Base-by-base conservation (phyloP, 1,140 invertebrate species). In the Orussus abietinus region DNA sequence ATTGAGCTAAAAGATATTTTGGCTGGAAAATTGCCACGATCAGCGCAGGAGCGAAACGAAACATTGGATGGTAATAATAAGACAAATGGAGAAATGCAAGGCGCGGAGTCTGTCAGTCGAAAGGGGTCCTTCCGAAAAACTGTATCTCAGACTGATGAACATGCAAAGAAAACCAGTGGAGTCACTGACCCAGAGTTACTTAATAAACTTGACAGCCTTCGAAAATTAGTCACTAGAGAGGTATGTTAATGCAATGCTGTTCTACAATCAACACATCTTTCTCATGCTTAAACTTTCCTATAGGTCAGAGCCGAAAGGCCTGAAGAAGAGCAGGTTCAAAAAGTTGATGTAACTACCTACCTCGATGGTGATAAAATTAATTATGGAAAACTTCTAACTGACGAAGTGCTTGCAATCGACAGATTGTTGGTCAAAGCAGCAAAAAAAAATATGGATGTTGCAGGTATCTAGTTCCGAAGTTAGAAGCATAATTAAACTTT, bases 341-440 rank as follows among this genome's bases (percentile, higher is more conserved):
- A 64, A 51, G 51, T 74, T 20, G 67, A 78, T 21, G 63, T 74
- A 15, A 57, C 67, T 20, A 74, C 68, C 53, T 86, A 88, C 55
- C 66, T 90, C 30, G 82, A 86, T 53, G 78, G 79, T 49, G 78
- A 81, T 25, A 81, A 80, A 58, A 85, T 89, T 32, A 86, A 91
- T 67, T 89, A 84, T 68, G 82, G 81, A 1, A 82, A 82, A 67
- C 64, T 92, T n/a, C 71, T 92, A 39, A 89, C 83, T 9, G 87
- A 92, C 69, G 88, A 92, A 75, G 84, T 95, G 15, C 62, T 93
- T 43, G 80, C 83, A 20, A 86, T 86, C 3, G 92, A 95, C 64
- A 76, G 82, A 53, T 72, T 85, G 28, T 66, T 95, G 14, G 77
- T 93, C 12, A 82, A 89, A 57, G 79, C 82, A 37, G 89, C 88